Evolutionary conservation across 1,140 invertebrate genomes (phyloP), one percentile per base, ranked within the genome.

Genomic region (Conus ventricosus): DNA sequence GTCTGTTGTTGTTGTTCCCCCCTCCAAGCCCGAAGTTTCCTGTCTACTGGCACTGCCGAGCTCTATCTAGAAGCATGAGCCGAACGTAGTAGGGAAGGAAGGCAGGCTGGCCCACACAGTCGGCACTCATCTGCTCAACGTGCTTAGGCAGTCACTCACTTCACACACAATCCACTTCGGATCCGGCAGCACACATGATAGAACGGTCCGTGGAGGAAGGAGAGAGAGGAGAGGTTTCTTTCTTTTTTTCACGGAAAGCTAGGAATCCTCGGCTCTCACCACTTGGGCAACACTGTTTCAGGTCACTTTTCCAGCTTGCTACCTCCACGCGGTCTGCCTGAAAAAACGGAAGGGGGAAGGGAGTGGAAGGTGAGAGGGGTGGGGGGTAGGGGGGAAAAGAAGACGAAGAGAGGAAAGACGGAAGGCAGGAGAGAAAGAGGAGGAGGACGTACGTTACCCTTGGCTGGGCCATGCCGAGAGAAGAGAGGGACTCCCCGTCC

Each of bases 401-500:
- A 39, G 39, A 39, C 39, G 39, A 39, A 39, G 39, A 39, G 39
- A 39, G 39, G 39, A 39, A 39, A 39, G 39, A 39, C 39, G 39
- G 84, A 85, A 75, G 71, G 20, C 20, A 23, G 63, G 63, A 27
- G 63, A 85, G 27, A 54, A 53, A 57, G 10, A 53, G 88, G 80
- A 89, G 76, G 57, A 39, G 13, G 53, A 83, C 75, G 83, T 91
- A 92, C 92, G 55, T 93, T 93, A 93, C 92, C 92, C 92, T 90
- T 80, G 85, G 67, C 90, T 93, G 91, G 84, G 92, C 92, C 92
- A 94, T 93, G 90, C 87, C 91, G 91, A 84, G 91, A 84, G 39
- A 57, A 78, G 76, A 78, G 76, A 51, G 76, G 76, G 76, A 78
- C 76, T 78, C 82, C 81, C 57, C 54, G 82, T 84, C 82, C 82